Percentiles rank a stretch among this genome's conserved stretches.
Evolutionary conservation across 2,888 invertebrate species (phyloP).

Genomic region (Idaea aversata): DNA sequence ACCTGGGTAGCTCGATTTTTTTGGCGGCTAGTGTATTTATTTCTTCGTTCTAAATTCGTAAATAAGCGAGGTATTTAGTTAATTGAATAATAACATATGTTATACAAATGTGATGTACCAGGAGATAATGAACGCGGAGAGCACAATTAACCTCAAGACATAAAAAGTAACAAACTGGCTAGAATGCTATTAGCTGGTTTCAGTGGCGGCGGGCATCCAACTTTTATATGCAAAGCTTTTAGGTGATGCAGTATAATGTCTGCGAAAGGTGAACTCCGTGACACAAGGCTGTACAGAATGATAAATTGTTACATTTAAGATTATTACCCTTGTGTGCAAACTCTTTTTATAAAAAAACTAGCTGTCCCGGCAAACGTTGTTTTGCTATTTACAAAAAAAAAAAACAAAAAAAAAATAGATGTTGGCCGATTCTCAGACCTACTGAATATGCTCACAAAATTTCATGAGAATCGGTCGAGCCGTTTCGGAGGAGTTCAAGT

Average conservation of each 20-base stretch:
- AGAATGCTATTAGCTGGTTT: constrained; percentile 23
- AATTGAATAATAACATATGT: not conserved
- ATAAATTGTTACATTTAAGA: constrained; percentile 10
- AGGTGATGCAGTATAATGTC: constrained; percentile 47
- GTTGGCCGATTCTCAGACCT: too few species aligned
- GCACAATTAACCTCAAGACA: constrained; percentile 20
- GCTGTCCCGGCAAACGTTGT: too few species aligned
- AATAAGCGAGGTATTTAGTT: too few species aligned
- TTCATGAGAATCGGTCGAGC: too few species aligned
- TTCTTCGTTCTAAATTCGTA: too few species aligned
- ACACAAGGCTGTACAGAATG: constrained; percentile 27
- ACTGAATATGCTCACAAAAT: too few species aligned
- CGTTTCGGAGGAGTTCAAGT: too few species aligned
- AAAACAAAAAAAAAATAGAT: too few species aligned
- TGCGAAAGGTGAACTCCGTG: constrained; percentile 36
- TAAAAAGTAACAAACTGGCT: constrained; percentile 16
- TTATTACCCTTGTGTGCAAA: not conserved
- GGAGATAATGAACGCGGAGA: constrained; percentile 16
- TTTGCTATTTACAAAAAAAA: too few species aligned
- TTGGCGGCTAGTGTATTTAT: too few species aligned
- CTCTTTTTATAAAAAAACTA: too few species aligned
- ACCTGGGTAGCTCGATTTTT: too few species aligned
- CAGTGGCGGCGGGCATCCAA: constrained; percentile 25
- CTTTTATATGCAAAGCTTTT: constrained; percentile 54
- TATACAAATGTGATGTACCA: constrained; percentile 2